Base-by-base conservation (phyloP, 2,113 vertebrate genomes). In the Apteryx owenii region DNA sequence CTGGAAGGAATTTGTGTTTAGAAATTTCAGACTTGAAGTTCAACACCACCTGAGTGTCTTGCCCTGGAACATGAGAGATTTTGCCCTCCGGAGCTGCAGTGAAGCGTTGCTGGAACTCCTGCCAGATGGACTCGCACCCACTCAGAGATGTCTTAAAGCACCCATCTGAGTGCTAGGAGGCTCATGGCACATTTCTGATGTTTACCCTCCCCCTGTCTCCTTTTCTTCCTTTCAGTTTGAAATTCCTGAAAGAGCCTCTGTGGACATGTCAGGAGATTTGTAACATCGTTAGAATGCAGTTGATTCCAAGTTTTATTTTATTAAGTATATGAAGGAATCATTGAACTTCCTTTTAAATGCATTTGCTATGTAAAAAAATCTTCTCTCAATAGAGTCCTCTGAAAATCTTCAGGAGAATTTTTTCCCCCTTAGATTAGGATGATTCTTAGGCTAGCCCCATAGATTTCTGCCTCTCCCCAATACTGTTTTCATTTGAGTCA, bases 291-390 rank as follows among this genome's bases (percentile, higher is more conserved):
- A 73, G 33, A 82, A 93, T 62, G 65, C 29, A 62, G 26, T 61
- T 92, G 83, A 64, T 81, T 78, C 51, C 1, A 3, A 81, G 25
- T 75, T 86, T 92, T 71, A 53, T 71, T 80, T 77, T 84, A 84
- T 76, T 96, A 68, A 33, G 31, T 84, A 22, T 3, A 69, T n/a
- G 20, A 51, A 66, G 14, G 51, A 88, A 8, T 84, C 0, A 1
- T 71, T 81, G 88, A 78, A 38, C 36, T 68, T 95, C 29, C 22
- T 86, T 90, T 71, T 84, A 90, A 46, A 61, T 75, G 14, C 12
- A 9, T 95, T 95, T 92, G 70, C 40, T 94, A 0, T 73, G 29
- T 4, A 80, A 10, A 76, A 51, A 77, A 28, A 16, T 38, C 2
- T 36, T 81, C 8, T 81, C 25, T 72, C 38, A 5, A 23, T 77